A percentile compares a stretch with the other conserved stretches of the same genome.
Conservation (phyloP, 1,140 invertebrate species). For the Zaprionus tsacasi region DNA sequence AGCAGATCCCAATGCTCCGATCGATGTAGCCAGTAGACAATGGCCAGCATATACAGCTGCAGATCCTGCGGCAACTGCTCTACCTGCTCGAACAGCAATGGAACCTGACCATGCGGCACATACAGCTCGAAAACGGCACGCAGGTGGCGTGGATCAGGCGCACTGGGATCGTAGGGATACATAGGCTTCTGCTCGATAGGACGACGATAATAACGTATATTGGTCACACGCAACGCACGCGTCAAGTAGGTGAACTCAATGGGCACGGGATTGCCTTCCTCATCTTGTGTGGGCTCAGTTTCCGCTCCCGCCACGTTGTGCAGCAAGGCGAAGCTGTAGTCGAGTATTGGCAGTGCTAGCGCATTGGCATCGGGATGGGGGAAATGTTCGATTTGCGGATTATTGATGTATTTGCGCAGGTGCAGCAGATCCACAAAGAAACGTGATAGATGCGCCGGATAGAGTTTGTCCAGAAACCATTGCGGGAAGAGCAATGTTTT, state of each 20-base stretch:
- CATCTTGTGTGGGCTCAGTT: constrained; percentile 23
- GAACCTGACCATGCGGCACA: constrained; percentile 62
- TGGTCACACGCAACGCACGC: constrained; percentile 74
- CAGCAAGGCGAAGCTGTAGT: constrained; percentile 88
- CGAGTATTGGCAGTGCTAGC: constrained; percentile 87
- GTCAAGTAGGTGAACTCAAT: constrained; percentile 75
- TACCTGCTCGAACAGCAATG: constrained; percentile 77
- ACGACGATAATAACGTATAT: constrained; percentile 59
- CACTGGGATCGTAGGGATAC: constrained; percentile 51
- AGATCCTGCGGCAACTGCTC: constrained; percentile 86
- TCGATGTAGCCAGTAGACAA: constrained; percentile 89
- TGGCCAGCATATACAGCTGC: constrained; percentile 87
- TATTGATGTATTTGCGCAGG: constrained; percentile 88
- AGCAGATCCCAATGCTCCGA: constrained; percentile 84
- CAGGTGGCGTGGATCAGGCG: constrained; percentile 59
- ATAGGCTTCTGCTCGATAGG: constrained; percentile 48
- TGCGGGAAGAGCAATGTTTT: constrained; percentile 84
- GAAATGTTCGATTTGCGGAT: constrained; percentile 90
- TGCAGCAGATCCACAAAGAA: constrained; percentile 89
- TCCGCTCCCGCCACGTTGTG: constrained; percentile 69
- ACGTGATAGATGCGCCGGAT: constrained; percentile 86
- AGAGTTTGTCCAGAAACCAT: constrained; percentile 88
- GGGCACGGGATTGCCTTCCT: constrained; percentile 41
- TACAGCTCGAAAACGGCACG: constrained; percentile 76
- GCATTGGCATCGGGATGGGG: constrained; percentile 86